Conservation (phyloP, 92 coral and sea anemone genomes). For the Actinernus sp. region DNA sequence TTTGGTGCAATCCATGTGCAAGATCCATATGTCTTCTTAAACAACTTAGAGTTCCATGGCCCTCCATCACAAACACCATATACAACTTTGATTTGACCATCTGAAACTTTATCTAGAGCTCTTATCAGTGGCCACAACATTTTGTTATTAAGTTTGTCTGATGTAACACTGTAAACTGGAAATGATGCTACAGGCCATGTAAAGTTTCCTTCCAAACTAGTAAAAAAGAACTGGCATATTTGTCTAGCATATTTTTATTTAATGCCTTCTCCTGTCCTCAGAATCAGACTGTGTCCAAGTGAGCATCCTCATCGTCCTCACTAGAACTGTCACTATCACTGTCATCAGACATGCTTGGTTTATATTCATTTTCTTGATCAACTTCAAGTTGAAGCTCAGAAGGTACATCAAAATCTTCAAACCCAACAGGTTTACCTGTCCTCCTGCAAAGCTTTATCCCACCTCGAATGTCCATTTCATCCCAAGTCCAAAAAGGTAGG, state of each 20-base stretch:
- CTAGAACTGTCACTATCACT: background rate
- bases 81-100: conserved; percentile 7
- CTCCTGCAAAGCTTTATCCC: conserved; percentile 43
- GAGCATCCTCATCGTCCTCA: background rate
- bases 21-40: background rate
- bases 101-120: conserved; percentile 12
- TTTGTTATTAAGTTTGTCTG: conserved; percentile 9
- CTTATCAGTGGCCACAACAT: conserved; percentile 19
- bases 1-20: conserved; percentile 9
- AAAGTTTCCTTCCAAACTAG: conserved; percentile 45
- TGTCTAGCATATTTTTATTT: conserved; percentile 15
- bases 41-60: conserved; percentile 12
- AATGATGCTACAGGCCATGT: conserved; percentile 45
- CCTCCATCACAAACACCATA: conserved; percentile 32
- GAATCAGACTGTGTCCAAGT: background rate
- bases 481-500: conserved; percentile 25
- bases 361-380: conserved; percentile 18
- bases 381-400: background rate
- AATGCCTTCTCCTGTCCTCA: background rate
- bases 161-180: conserved; percentile 29
- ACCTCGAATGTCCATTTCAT: conserved; percentile 37
- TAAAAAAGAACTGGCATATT: conserved; percentile 43
- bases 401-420: conserved; percentile 16
- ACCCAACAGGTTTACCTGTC: conserved; percentile 31
- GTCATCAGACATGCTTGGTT: background rate